A percentile compares a stretch with the other conserved stretches of the same genome.
These are phyloP conservation scores for Lateolabrax maculatus DNA, from an alignment of 2,797 vertebrate genomes.

Conservation along the genomic window DNA sequence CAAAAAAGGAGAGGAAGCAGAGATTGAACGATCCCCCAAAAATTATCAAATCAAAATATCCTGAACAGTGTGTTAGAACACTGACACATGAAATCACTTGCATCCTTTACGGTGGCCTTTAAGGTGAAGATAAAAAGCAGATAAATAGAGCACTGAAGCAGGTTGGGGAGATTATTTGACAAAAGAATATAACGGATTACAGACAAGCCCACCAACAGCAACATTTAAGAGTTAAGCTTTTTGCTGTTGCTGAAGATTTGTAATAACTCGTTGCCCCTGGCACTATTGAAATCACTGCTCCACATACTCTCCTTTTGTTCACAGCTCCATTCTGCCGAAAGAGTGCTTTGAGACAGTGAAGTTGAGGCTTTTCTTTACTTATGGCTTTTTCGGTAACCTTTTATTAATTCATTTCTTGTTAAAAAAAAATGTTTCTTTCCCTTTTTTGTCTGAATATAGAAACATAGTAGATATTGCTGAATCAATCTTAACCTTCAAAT, in stretches of 20 bases:
- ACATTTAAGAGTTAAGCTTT: conserved; percentile 45
- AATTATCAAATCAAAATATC: conserved; percentile 23
- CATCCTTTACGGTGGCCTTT: conserved; percentile 13
- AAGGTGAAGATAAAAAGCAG: background rate
- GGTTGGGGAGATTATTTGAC: conserved; percentile 29
- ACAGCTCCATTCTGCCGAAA: conserved; percentile 23
- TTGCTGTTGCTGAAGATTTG: conserved; percentile 28
- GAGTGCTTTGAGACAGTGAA: conserved; percentile 47
- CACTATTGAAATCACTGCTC: conserved; percentile 30
- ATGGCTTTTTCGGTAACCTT: conserved; percentile 56
- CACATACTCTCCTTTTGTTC: conserved; percentile 35
- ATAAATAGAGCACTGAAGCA: conserved; percentile 38
- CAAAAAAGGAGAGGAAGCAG: conserved; percentile 25
- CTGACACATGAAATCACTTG: background rate
- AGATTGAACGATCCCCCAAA: conserved; percentile 34
- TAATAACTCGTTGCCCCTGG: conserved; percentile 6
- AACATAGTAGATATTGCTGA: conserved; percentile 67
- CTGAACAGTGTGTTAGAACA: background rate
- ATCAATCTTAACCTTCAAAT: conserved; percentile 76
- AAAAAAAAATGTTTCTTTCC: conserved; percentile 18
- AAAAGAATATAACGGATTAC: background rate
- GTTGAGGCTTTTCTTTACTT: conserved; percentile 37
- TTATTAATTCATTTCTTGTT: conserved; percentile 61
- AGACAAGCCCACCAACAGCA: conserved; percentile 25
- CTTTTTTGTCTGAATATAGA: conserved; percentile 47